These are phyloP conservation scores for Cepaea nemoralis DNA, from an alignment of 1,140 invertebrate species.

Conservation along the genomic window DNA sequence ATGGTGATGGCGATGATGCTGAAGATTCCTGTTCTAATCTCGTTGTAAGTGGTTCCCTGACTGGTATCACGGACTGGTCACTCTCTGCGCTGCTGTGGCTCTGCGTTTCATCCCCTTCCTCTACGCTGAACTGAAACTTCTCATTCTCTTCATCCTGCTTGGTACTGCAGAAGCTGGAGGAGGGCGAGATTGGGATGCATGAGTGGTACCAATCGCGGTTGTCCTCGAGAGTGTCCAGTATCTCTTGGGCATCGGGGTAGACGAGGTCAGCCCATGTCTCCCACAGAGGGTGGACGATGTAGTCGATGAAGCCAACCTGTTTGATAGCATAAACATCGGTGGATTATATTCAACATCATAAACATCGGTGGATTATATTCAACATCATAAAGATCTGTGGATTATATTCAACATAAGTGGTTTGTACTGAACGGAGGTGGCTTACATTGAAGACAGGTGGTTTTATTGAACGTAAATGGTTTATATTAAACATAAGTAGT, in stretches of 20 bases:
- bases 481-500: no score
- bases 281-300: constrained; percentile 98
- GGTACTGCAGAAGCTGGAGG: constrained; percentile 64
- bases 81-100: constrained; percentile 42
- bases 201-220: constrained; percentile 96
- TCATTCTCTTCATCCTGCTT: constrained; percentile 59
- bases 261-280: constrained; percentile 99
- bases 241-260: constrained; percentile 97
- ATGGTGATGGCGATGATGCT: no score
- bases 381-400: no score
- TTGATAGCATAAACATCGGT: background rate
- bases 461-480: no score
- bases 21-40: background rate
- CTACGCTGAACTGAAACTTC: constrained; percentile 64
- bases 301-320: constrained; percentile 98
- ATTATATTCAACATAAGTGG: no score
- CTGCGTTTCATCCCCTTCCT: constrained; percentile 54
- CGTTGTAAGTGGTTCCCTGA: background rate
- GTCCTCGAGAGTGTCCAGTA: constrained; percentile 96
- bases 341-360: no score
- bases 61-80: constrained; percentile 41
- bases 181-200: constrained; percentile 77
- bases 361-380: no score
- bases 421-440: no score
- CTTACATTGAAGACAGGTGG: no score